phyloP scores from a whole-genome alignment of 2,797 vertebrate genomes.

The Lutjanus argentimaculatus region DNA sequence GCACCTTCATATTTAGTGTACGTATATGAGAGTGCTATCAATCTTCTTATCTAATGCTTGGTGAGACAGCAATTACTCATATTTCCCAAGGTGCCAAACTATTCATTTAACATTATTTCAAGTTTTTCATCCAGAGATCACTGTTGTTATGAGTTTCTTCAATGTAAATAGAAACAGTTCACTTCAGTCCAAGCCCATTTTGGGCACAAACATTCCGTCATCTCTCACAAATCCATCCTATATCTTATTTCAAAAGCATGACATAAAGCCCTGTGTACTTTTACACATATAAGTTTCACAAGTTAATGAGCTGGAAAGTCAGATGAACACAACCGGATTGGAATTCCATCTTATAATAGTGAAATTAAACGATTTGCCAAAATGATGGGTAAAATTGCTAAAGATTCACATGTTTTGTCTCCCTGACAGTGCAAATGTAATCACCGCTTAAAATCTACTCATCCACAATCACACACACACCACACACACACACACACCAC shows the following conservation, averaged over 20 bases:
- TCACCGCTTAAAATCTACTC: slow-evolving; percentile 69
- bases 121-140: background rate
- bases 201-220: background rate
- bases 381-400: slow-evolving; percentile 51
- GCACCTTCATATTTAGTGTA: background rate
- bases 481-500: slow-evolving; percentile 39
- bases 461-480: slow-evolving; percentile 50
- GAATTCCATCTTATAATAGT: slow-evolving; percentile 61
- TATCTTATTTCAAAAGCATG: slow-evolving; percentile 34
- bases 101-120: background rate
- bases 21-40: background rate
- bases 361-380: slow-evolving; percentile 58
- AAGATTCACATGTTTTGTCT: slow-evolving; percentile 71
- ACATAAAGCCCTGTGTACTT: slow-evolving; percentile 8
- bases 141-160: background rate
- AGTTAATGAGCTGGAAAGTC: slow-evolving; percentile 53
- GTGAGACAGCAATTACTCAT: background rate
- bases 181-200: background rate
- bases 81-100: background rate
- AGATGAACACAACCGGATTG: slow-evolving; percentile 42
- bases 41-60: background rate
- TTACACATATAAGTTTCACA: slow-evolving; percentile 41
- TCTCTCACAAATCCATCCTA: slow-evolving; percentile 21
- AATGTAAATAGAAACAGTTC: background rate
- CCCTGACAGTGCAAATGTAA: slow-evolving; percentile 66